These are phyloP conservation scores for Drosophila littoralis DNA, from an alignment of 1,140 invertebrate species.

Conservation along the genomic window DNA sequence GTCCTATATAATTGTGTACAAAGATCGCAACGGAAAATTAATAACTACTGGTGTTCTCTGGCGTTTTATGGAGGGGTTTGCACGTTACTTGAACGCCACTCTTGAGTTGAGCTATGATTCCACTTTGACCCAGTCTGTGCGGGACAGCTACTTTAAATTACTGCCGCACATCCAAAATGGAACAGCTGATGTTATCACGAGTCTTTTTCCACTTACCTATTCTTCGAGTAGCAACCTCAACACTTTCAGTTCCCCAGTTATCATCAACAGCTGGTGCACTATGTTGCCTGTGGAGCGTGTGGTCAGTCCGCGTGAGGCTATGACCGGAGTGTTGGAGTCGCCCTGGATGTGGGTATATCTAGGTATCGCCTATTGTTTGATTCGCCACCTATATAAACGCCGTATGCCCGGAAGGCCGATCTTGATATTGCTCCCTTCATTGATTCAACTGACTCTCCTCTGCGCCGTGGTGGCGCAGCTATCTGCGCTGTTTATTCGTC, in stretches of 20 bases:
- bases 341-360: conserved; percentile 40
- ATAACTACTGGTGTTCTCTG: conserved; percentile 33
- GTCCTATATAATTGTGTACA: conserved; percentile 36
- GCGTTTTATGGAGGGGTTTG: conserved; percentile 36
- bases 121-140: not conserved
- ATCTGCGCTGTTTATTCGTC: conserved; percentile 37
- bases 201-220: not conserved
- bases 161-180: conserved; percentile 23
- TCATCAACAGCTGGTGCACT: conserved; percentile 42
- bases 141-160: not conserved
- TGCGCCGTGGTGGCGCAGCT: conserved; percentile 42
- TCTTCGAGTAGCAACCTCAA: not conserved
- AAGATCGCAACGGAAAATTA: conserved; percentile 7
- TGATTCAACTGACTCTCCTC: conserved; percentile 24
- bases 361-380: conserved; percentile 12
- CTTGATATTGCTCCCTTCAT: not conserved
- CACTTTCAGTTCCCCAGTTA: conserved; percentile 28
- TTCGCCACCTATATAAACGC: conserved; percentile 2
- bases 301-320: conserved; percentile 27
- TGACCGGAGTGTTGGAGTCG: conserved; percentile 25
- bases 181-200: conserved; percentile 38
- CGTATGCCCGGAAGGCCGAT: not conserved
- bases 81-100: conserved; percentile 30
- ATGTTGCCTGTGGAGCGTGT: conserved; percentile 56
- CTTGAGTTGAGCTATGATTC: conserved; percentile 16